Evolutionary conservation across 2,113 vertebrate species (phyloP).

Genomic region (Boulengeromyrus knoepffleri): DNA sequence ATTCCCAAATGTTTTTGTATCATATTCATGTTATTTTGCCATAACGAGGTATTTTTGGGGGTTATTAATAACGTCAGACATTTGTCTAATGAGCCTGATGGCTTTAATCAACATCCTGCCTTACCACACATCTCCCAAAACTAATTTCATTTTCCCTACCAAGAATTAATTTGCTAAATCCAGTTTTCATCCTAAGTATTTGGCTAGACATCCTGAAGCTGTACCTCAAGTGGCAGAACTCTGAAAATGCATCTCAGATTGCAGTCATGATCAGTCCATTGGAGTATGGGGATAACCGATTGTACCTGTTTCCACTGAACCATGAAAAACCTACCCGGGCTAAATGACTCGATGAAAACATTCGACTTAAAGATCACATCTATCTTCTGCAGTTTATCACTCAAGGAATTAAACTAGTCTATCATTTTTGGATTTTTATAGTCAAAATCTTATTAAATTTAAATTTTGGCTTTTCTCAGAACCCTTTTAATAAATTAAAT

Average conservation of each 20-base stretch:
- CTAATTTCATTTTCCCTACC: not conserved
- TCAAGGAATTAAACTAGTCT: not conserved
- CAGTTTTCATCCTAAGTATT: not conserved
- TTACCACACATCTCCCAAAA: not conserved
- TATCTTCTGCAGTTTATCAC: not conserved
- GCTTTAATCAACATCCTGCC: not conserved
- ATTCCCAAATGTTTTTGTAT: not conserved
- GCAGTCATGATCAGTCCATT: not conserved
- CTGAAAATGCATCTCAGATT: not conserved
- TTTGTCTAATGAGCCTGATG: not conserved
- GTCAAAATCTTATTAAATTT: not conserved
- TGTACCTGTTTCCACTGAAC: not conserved
- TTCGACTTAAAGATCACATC: not conserved
- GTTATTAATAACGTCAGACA: not conserved
- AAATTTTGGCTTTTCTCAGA: not conserved
- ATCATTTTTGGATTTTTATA: not conserved
- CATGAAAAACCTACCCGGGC: not conserved
- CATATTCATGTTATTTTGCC: not conserved
- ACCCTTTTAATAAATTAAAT: not conserved
- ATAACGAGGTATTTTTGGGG: not conserved
- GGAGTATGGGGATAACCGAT: not conserved
- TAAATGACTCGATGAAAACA: not conserved
- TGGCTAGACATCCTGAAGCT: not conserved
- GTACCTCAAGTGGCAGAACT: not conserved
- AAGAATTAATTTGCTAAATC: not conserved